Evolutionary conservation across 2,888 invertebrate genomes (phyloP), one percentile per base, ranked within the genome.

Genomic region (Mesorhabditis spiculigera): DNA sequence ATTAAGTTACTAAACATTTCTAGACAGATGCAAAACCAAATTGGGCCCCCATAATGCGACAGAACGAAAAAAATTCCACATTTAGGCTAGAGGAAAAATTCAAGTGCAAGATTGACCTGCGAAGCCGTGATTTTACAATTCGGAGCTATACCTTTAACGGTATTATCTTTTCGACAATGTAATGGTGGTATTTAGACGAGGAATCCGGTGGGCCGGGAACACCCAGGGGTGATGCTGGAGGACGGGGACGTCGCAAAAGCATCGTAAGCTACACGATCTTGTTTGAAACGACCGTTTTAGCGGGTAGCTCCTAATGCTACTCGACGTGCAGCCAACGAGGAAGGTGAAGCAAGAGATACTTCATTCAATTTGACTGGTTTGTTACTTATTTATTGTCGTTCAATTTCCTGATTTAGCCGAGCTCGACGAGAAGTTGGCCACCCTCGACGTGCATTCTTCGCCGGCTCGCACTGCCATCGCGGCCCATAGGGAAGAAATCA

Each of bases 11-110:
- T 28, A 28, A 28, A 28, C 28, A 28, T 28, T 28, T 28, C 28
- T 28, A 28, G 28, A 1, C 1, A 28, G 28, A 28, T 28, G 3
- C 28, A 28, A 28, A 28, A 28, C 28, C 1, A 28, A 28, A 28
- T 28, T 28, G 28, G 28, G 28, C 28, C 28, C 28, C 28, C 28
- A 28, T 28, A 28, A 28, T 28, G 28, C 28, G 28, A 28, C 28
- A 28, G 28, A 28, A 28, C 28, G 28, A 28, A 28, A 28, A 28
- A 28, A 28, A 28, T 28, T 28, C 28, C 28, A 28, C 28, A 28
- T 50, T 50, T n/a, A 50, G 58, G 58, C 58, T 50, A 10, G 58
- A 50, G 58, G 58, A 50, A n/a, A 50, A 50, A 50, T 50, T 50
- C 58, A 50, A 50, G 8, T 50, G 58, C 58, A 50, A 10, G 58